A percentile compares a stretch with the other conserved stretches of the same genome.
Evolutionary conservation across 2,888 invertebrate genomes (phyloP).

Genomic region (Pseudococcus viburni): DNA sequence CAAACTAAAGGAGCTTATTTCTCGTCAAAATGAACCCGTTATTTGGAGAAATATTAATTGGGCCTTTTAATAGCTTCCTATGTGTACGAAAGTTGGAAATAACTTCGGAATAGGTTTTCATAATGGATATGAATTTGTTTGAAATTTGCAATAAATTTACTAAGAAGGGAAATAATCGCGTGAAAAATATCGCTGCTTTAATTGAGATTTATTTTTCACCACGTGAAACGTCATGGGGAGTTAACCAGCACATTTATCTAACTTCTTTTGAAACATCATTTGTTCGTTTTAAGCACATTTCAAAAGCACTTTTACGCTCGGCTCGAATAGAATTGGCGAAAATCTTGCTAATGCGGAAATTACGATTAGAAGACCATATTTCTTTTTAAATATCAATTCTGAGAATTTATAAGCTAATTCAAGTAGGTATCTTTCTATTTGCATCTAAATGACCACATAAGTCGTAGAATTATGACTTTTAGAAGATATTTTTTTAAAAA

Average conservation of each 20-base stretch:
- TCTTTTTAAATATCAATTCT: neutral
- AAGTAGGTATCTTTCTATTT: neutral
- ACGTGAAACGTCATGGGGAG: neutral
- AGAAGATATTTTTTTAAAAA: too few relatives aligned
- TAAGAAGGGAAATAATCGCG: neutral
- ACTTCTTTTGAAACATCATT: neutral
- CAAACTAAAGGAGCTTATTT: neutral
- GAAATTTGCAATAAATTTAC: constrained; percentile 3
- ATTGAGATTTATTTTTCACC: constrained; percentile 21
- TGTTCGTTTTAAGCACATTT: neutral
- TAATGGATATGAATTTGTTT: constrained; percentile 15
- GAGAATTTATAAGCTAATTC: neutral
- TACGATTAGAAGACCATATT: neutral
- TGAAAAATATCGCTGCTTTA: neutral
- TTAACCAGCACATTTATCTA: constrained; percentile 27
- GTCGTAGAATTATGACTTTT: neutral
- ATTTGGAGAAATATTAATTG: neutral
- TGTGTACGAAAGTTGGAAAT: constrained; percentile 6
- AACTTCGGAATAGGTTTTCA: neutral
- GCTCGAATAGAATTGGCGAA: neutral
- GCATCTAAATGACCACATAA: neutral
- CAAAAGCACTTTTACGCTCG: neutral
- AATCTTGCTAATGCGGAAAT: neutral
- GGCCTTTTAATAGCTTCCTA: neutral
- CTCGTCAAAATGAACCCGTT: neutral